Evolutionary conservation across 2,113 vertebrate species (phyloP).

Genomic region (Seriola aureovittata): DNA sequence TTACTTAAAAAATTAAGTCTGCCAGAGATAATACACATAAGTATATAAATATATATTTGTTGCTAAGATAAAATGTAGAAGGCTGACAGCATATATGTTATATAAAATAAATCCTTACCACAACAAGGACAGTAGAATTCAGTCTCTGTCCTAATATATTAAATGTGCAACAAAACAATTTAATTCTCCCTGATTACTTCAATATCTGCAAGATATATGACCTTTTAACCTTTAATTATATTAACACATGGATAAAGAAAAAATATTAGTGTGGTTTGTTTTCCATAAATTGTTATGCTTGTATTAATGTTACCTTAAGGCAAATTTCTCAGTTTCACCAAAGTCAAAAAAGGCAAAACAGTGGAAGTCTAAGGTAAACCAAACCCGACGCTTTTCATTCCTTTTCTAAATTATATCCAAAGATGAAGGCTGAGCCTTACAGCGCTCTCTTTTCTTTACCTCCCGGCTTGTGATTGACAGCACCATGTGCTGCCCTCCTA

Average conservation of each 20-base stretch:
- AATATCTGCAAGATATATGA: slow-evolving; percentile 7
- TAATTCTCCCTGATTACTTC: slow-evolving; percentile 6
- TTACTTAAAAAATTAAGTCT: slow-evolving; percentile 8
- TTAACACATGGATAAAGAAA: slow-evolving; percentile 20
- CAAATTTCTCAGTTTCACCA: slow-evolving; percentile 55
- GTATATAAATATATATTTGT: slow-evolving; percentile 33
- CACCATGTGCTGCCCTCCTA: slow-evolving; percentile 79
- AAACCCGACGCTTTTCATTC: slow-evolving; percentile 58
- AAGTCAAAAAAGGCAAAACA: slow-evolving; percentile 35
- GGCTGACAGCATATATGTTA: slow-evolving; percentile 24
- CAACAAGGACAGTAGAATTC: slow-evolving; percentile 6
- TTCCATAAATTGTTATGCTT: slow-evolving; percentile 27
- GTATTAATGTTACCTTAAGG: slow-evolving; percentile 49
- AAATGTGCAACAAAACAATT: slow-evolving; percentile 12
- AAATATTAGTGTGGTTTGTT: slow-evolving; percentile 34
- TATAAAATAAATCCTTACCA: slow-evolving; percentile 21
- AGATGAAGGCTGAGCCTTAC: slow-evolving; percentile 71
- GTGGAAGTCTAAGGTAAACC: slow-evolving; percentile 54
- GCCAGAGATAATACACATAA: slow-evolving; percentile 25
- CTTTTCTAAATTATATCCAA: slow-evolving; percentile 65
- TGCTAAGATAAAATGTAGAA: slow-evolving; percentile 5
- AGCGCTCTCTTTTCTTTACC: slow-evolving; percentile 68
- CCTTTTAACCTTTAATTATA: slow-evolving; percentile 30
- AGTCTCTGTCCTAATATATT: slow-evolving; percentile 22
- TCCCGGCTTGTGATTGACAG: slow-evolving; percentile 78